Conservation (phyloP, 1,140 invertebrate species). For the Diachasmimorpha longicaudata region DNA sequence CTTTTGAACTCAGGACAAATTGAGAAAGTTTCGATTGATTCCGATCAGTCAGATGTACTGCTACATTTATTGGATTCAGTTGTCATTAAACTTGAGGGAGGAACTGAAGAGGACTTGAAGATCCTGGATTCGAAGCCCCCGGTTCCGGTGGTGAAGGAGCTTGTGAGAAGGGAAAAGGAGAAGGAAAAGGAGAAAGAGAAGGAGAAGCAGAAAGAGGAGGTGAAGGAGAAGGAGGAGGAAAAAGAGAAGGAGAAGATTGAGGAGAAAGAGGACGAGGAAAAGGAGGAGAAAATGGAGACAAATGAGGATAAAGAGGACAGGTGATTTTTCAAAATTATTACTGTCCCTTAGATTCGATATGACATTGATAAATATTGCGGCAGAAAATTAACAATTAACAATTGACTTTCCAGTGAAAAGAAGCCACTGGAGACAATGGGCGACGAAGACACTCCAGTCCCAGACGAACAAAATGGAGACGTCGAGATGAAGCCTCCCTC, state of each 20-base stretch:
- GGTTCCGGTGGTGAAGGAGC: constrained; percentile 36
- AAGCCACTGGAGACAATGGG: neutral
- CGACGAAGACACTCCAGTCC: neutral
- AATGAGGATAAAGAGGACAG: neutral
- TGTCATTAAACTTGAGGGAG: constrained; percentile 96
- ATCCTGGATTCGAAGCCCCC: constrained; percentile 74
- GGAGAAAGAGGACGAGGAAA: constrained; percentile 25
- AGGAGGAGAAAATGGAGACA: neutral
- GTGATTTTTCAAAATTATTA: neutral
- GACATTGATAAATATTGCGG: too few relatives aligned
- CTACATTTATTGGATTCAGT: constrained; percentile 93
- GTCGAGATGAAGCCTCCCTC: constrained; percentile 47
- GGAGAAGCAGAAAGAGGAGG: constrained; percentile 44
- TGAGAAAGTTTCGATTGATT: constrained; percentile 83
- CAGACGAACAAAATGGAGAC: constrained; percentile 40
- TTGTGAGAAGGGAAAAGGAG: constrained; percentile 52
- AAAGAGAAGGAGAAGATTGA: constrained; percentile 32
- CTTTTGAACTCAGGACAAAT: constrained; percentile 78
- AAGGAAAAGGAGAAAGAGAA: constrained; percentile 53
- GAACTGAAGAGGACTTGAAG: constrained; percentile 92
- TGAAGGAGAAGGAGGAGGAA: constrained; percentile 30
- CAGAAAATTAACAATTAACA: too few relatives aligned
- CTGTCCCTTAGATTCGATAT: too few relatives aligned
- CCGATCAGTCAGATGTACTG: constrained; percentile 84
- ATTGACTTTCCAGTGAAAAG: neutral